phyloP scores from a whole-genome alignment of 2,888 invertebrate species.

The Cheilosia soror region DNA sequence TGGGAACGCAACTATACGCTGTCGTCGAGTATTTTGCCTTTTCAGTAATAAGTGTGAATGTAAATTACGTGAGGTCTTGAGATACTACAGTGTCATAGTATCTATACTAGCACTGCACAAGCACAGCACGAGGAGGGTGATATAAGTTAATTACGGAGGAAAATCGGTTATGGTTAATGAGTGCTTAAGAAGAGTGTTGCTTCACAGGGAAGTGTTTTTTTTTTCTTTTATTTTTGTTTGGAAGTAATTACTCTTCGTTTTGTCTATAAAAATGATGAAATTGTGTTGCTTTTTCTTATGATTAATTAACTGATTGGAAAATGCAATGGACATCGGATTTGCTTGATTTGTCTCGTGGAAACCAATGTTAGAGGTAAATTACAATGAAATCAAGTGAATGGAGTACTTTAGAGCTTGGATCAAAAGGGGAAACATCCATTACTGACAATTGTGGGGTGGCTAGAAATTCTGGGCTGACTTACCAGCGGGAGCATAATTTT shows the following conservation, averaged over 20 bases:
- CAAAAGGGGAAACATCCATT: too few relatives aligned
- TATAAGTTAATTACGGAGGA: slow-evolving; percentile 70
- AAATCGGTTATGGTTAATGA: slow-evolving; percentile 69
- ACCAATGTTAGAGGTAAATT: too few relatives aligned
- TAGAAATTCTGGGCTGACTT: too few relatives aligned
- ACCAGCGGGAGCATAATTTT: too few relatives aligned
- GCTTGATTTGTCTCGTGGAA: too few relatives aligned
- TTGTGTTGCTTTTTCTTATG: slow-evolving; percentile 1
- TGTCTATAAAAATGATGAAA: slow-evolving; percentile 46
- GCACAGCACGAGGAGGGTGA: slow-evolving; percentile 50
- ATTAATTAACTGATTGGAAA: too few relatives aligned
- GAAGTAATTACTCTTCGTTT: slow-evolving; percentile 29
- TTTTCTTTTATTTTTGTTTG: background rate
- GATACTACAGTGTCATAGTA: slow-evolving; percentile 6
- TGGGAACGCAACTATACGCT: slow-evolving; percentile 46
- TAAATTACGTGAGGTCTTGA: slow-evolving; percentile 56
- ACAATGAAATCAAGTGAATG: too few relatives aligned
- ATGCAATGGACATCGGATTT: too few relatives aligned
- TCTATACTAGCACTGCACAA: background rate
- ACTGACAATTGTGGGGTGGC: too few relatives aligned
- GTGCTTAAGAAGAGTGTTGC: slow-evolving; percentile 38
- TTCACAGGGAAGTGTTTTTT: slow-evolving; percentile 58
- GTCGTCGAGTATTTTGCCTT: slow-evolving; percentile 26
- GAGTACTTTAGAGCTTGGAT: too few relatives aligned
- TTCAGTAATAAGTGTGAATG: slow-evolving; percentile 50